phyloP scores from a whole-genome alignment of 2,797 vertebrate genomes.

The Syngnathus rostellatus region DNA sequence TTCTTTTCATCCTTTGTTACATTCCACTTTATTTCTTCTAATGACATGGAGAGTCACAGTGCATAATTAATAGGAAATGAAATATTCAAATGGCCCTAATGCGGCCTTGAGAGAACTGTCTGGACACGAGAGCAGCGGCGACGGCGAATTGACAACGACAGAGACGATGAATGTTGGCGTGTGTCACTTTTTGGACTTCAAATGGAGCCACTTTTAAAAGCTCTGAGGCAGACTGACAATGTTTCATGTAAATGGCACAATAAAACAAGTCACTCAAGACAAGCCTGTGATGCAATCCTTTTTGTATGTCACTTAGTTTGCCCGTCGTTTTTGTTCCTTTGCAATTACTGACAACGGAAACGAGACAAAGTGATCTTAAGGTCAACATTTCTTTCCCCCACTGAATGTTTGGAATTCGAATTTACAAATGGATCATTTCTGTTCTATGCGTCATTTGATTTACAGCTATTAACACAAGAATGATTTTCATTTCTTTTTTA shows the following conservation, averaged over 20 bases:
- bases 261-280: constrained; percentile 60
- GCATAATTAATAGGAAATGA: constrained; percentile 99
- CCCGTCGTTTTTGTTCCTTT: not conserved
- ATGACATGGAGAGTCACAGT: constrained; percentile 99
- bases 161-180: constrained; percentile 83
- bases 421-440: not conserved
- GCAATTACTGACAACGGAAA: not conserved
- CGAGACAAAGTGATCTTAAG: not conserved
- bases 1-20: constrained; percentile 99
- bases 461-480: too few species aligned
- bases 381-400: not conserved
- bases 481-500: too few species aligned
- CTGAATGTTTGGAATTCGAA: not conserved
- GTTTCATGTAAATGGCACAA: constrained; percentile 72
- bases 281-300: not conserved
- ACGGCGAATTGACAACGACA: constrained; percentile 75
- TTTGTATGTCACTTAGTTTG: constrained; percentile 13
- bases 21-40: constrained; percentile 96
- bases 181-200: constrained; percentile 92
- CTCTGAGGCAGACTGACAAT: constrained; percentile 75
- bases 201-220: constrained; percentile 81
- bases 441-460: not conserved
- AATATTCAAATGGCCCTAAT: constrained; percentile 99
- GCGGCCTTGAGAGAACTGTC: constrained; percentile 90
- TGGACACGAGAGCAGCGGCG: constrained; percentile 85